A percentile compares a stretch with the other conserved stretches of the same genome.
Evolutionary conservation across 2,797 vertebrate genomes (phyloP).

Genomic region (Muscicapa comitata): DNA sequence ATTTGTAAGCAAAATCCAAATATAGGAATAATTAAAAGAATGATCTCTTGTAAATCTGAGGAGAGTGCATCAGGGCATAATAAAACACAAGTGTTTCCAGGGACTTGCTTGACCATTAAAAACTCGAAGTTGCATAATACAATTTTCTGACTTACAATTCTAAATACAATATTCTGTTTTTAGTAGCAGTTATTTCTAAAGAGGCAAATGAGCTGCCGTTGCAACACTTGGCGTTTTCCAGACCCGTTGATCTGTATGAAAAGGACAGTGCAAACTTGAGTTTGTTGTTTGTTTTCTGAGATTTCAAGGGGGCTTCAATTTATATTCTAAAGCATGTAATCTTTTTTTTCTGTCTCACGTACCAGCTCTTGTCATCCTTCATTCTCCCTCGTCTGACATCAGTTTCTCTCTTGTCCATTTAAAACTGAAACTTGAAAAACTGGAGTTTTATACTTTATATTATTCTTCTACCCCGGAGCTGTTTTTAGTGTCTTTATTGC

Average conservation of each 20-base stretch:
- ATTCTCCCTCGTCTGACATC: background rate
- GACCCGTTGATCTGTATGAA: background rate
- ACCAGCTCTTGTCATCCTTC: background rate
- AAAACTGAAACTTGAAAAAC: constrained; percentile 58
- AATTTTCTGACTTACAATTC: background rate
- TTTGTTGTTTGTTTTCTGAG: background rate
- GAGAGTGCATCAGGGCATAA: background rate
- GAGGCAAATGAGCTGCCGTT: background rate
- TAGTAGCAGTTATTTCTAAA: background rate
- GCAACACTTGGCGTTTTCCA: background rate
- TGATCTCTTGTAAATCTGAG: background rate
- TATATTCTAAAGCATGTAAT: background rate
- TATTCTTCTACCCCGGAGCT: constrained; percentile 65
- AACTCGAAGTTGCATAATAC: background rate
- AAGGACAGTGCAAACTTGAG: background rate
- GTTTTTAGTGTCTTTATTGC: constrained; percentile 72
- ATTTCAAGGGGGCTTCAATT: background rate
- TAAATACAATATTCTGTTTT: background rate
- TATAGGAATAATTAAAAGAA: background rate
- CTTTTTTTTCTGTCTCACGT: background rate
- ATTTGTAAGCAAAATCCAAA: background rate
- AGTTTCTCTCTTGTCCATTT: constrained; percentile 45
- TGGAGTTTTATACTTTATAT: constrained; percentile 59
- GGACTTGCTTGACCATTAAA: background rate
- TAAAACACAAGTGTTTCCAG: background rate